These are phyloP conservation scores for Lates calcarifer DNA, from an alignment of 2,113 vertebrate genomes.

Conservation along the genomic window DNA sequence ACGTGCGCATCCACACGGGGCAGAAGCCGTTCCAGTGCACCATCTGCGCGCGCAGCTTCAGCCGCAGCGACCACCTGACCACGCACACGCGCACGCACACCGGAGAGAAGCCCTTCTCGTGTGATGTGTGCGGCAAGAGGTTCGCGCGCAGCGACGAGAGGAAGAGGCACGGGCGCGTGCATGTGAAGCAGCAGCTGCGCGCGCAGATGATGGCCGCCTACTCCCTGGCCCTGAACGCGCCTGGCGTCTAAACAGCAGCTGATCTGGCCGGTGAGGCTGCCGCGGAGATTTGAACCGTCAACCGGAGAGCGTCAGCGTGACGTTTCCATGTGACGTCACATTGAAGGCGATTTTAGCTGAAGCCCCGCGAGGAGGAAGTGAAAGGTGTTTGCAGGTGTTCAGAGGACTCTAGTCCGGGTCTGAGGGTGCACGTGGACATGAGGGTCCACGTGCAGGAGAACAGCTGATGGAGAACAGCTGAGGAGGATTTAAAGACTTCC, in stretches of 20 bases:
- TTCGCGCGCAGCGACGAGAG: conserved; percentile 95
- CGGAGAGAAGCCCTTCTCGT: conserved; percentile 95
- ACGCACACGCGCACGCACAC: conserved; percentile 98
- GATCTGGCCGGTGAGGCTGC: not conserved
- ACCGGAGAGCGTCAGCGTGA: conserved; percentile 51
- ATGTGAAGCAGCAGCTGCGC: conserved; percentile 89
- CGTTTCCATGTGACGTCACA: conserved; percentile 67
- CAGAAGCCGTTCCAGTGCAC: conserved; percentile 97
- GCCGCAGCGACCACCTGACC: conserved; percentile 98
- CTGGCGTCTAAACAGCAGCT: conserved; percentile 55
- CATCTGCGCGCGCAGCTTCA: conserved; percentile 94
- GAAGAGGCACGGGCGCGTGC: conserved; percentile 95
- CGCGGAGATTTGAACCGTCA: conserved; percentile 46
- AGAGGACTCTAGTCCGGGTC: conserved; percentile 14
- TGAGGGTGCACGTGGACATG: not conserved
- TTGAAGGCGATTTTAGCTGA: conserved; percentile 23
- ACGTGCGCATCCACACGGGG: conserved; percentile 96
- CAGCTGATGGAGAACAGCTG: not conserved
- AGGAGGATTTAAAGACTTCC: not conserved
- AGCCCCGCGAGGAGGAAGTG: not conserved
- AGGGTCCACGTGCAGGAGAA: conserved; percentile 12
- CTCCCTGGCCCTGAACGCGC: conserved; percentile 74
- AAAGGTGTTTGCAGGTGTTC: conserved; percentile 35
- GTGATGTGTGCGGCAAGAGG: conserved; percentile 94
- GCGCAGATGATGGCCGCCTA: conserved; percentile 82